Base-by-base conservation (phyloP, 2,113 vertebrate species). In the Oreochromis spilurus region DNA sequence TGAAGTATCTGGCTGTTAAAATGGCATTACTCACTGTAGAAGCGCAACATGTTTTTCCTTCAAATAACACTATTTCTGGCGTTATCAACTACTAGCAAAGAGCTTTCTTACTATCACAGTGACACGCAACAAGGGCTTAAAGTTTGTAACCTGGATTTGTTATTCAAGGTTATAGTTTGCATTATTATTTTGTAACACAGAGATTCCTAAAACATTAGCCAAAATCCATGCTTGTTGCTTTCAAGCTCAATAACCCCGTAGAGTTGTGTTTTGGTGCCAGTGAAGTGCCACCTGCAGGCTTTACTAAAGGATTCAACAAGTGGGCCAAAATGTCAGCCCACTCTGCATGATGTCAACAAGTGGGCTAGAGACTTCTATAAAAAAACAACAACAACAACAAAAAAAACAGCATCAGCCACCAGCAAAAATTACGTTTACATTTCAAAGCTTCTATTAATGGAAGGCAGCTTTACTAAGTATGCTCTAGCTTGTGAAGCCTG, bases 301-400 rank as follows among this genome's bases (percentile, higher is more conserved):
- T 45, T 55, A 53, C 70, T 79, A 88, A 84, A 79, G 40, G 17
- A 52, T 50, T 77, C 43, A 36, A 77, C 29, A 57, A 79, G 50
- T 85, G 79, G 50, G 58, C 36, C 14, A 45, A 87, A 84, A 84
- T 90, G 85, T 90, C 84, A 87, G 54, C 65, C 79, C 38, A 70
- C 82, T 89, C 29, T 21, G 21, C 45, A 14, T 79, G 84, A 53
- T 86, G 84, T 86, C 85, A 88, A 81, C 72, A 84, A 38, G 60
- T 31, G 75, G 70, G 83, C 53, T 81, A 79, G 53, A 82, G 34
- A 85, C 55, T 50, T 57, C 81, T 45, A 40, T 54, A 4, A 17
- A 72, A 17, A 58, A 50, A 50, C 1, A 45, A 48, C 17, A 31
- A 48, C 17, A 31, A 6, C 17, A 62, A 13, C 6, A 65, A 65